Evolutionary conservation across 2,797 vertebrate genomes (phyloP).

Genomic region (Melanotaenia trifasciata): DNA sequence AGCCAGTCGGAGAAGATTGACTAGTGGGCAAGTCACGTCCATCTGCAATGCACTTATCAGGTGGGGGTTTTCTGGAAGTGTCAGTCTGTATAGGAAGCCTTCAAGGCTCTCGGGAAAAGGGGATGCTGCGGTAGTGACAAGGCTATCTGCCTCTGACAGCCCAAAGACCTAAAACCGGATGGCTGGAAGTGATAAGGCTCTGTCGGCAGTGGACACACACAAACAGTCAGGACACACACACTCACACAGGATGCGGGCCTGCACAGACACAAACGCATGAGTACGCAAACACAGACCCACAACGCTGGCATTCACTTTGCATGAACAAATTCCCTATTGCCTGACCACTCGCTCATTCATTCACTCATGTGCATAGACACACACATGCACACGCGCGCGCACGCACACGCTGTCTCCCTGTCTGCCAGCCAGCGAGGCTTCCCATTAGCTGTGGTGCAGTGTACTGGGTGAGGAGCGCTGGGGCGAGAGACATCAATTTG

Average conservation of each 20-base stretch:
- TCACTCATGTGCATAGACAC: slow-evolving; percentile 63
- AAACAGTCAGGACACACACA: slow-evolving; percentile 45
- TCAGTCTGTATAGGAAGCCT: slow-evolving; percentile 75
- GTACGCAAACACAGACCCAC: slow-evolving; percentile 44
- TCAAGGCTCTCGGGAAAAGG: slow-evolving; percentile 72
- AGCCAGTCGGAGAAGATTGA: slow-evolving; percentile 53
- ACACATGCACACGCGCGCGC: slow-evolving; percentile 37
- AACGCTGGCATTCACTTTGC: slow-evolving; percentile 77
- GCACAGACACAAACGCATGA: slow-evolving; percentile 15
- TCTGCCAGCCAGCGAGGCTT: slow-evolving; percentile 75
- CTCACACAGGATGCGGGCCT: slow-evolving; percentile 21
- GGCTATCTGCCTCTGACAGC: slow-evolving; percentile 82
- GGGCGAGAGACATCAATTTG: slow-evolving; percentile 85
- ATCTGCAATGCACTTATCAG: slow-evolving; percentile 77
- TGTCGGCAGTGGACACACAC: slow-evolving; percentile 65
- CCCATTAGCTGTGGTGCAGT: slow-evolving; percentile 81
- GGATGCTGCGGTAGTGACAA: slow-evolving; percentile 75
- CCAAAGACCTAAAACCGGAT: slow-evolving; percentile 79
- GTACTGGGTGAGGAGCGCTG: slow-evolving; percentile 78
- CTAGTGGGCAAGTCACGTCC: slow-evolving; percentile 57
- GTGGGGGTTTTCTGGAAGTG: slow-evolving; percentile 77
- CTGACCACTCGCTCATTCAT: slow-evolving; percentile 72
- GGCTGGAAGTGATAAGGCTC: slow-evolving; percentile 77
- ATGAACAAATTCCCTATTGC: slow-evolving; percentile 76
- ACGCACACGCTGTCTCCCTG: slow-evolving; percentile 55